Base-by-base conservation (phyloP, 2,888 invertebrate genomes). In the Tethea ocularis region DNA sequence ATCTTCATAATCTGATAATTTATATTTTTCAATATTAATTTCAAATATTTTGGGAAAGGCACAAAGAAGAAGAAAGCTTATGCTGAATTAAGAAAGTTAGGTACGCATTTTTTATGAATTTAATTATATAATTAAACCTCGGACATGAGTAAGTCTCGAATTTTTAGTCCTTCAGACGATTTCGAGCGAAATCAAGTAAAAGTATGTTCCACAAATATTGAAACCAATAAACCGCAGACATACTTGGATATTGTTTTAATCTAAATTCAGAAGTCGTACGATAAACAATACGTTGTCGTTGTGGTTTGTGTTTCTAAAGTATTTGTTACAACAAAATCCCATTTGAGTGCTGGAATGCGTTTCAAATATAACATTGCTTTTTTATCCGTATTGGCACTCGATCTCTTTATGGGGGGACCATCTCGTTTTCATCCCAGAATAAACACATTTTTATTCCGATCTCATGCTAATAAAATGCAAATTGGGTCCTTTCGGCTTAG, bases 381-480 rank as follows among this genome's bases (percentile, higher is more conserved):
- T 86, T 83, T 76, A 80, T 82, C 78, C 73, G 78, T 82, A 82
- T 84, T 75, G 80, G 76, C 79, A 83, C 83, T 84, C 83, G 84
- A 86, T 85, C 84, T 83, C 81, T 85, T 84, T 84, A 87, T 83
- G 80, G 81, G 69, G 57, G 71, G 79, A 71, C 82, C 81, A 83
- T 88, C 83, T 82, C 89, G 82, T 76, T 84, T 84, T 82, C 87
- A 83, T 83, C 74, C 83, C 84, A 87, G 74, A 85, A 89, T 89
- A 89, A 90, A 89, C 89, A 90, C 89, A 88, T 88, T 90, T 89
- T 90, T 90, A 89, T 88, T 88, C 87, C 77, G 77, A 84, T 84
- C 85, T 83, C 86, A 88, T 84, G 88, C 89, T 88, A 89, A 89
- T 90, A 89, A 90, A 89, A 90, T 90, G 90, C 80, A 90, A 90